A percentile compares a stretch with the other conserved stretches of the same genome.
Conservation (phyloP, 2,888 invertebrate genomes). For the Zhengitettix transpicula region DNA sequence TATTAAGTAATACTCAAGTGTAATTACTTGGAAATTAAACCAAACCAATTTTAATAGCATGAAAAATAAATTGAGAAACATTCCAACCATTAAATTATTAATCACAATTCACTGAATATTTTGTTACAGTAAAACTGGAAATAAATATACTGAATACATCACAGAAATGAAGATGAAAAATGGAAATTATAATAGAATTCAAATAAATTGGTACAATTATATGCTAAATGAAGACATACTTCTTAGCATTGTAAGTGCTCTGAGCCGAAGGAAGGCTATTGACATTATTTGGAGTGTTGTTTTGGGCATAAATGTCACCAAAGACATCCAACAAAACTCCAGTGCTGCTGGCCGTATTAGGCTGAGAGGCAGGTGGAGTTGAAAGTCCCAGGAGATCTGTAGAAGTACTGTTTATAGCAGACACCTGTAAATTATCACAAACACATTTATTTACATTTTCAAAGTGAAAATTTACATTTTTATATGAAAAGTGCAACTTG, state of each 20-base stretch:
- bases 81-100: too few relatives aligned
- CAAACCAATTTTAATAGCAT: too few relatives aligned
- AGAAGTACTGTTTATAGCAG: slow-evolving; percentile 29
- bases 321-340: slow-evolving; percentile 79
- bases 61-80: too few relatives aligned
- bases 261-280: slow-evolving; percentile 30
- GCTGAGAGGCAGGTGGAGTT: slow-evolving; percentile 62
- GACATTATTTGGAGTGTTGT: slow-evolving; percentile 21
- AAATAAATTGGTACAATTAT: neutral
- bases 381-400: slow-evolving; percentile 78
- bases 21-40: too few relatives aligned
- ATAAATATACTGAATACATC: too few relatives aligned
- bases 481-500: too few relatives aligned
- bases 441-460: neutral
- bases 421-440: slow-evolving; percentile 4
- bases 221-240: slow-evolving; percentile 30
- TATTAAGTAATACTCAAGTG: too few relatives aligned
- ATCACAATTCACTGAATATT: too few relatives aligned
- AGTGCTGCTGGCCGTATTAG: slow-evolving; percentile 45
- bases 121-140: too few relatives aligned
- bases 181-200: too few relatives aligned
- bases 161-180: too few relatives aligned
- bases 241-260: slow-evolving; percentile 72
- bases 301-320: slow-evolving; percentile 64
- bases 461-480: neutral